phyloP scores from a whole-genome alignment of 2,888 invertebrate species.

The Oithona nana region DNA sequence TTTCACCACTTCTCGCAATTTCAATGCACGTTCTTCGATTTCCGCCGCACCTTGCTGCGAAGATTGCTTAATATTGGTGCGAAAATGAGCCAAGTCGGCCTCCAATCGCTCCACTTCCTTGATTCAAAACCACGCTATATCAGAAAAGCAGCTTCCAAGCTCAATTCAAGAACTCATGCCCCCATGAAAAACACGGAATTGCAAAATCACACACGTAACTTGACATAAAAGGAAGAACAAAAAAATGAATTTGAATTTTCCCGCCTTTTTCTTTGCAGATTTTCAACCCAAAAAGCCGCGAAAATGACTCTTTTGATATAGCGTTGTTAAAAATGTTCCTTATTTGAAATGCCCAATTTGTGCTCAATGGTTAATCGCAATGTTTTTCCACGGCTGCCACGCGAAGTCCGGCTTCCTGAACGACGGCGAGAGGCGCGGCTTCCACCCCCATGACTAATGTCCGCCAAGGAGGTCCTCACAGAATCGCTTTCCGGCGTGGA shows the following conservation, averaged over 20 bases:
- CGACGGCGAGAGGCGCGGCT: not conserved
- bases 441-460: not conserved
- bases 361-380: conserved; percentile 8
- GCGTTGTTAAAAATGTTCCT: no score
- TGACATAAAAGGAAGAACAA: no score
- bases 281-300: no score
- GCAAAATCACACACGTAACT: no score
- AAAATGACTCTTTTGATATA: no score
- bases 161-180: no score
- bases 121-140: no score
- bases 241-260: no score
- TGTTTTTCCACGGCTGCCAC: conserved; percentile 3
- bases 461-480: not conserved
- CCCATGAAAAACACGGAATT: no score
- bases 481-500: not conserved
- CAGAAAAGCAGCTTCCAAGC: no score
- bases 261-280: no score
- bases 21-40: not conserved
- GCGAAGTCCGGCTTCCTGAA: conserved; percentile 3
- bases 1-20: not conserved
- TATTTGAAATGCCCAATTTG: not conserved
- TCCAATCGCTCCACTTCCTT: not conserved
- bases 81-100: not conserved
- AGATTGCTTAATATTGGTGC: not conserved
- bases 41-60: not conserved